Evolutionary conservation across 1,140 invertebrate genomes (phyloP).

Genomic region (Drosophila busckii): DNA sequence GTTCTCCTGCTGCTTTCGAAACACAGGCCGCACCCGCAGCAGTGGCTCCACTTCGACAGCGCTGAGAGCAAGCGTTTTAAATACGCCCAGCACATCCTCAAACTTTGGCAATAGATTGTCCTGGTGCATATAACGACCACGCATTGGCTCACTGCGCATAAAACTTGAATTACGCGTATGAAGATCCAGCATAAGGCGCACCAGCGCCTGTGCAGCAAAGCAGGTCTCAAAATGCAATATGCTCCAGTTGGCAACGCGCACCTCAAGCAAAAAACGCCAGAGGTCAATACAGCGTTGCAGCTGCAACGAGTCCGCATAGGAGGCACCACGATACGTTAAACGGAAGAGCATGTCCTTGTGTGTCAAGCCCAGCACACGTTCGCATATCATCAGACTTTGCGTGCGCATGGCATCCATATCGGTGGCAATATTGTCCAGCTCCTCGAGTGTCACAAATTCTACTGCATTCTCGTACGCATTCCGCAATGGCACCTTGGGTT

Average conservation of each 20-base stretch:
- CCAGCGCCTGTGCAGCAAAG: conserved; percentile 88
- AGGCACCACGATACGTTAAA: conserved; percentile 85
- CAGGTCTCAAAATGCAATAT: conserved; percentile 87
- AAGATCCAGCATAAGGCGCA: conserved; percentile 88
- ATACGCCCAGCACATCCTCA: conserved; percentile 86
- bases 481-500: conserved; percentile 81
- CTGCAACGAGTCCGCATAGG: conserved; percentile 90
- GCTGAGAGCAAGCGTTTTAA: conserved; percentile 76
- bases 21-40: conserved; percentile 85
- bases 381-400: conserved; percentile 90
- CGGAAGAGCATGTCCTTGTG: conserved; percentile 94
- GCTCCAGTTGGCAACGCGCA: conserved; percentile 88
- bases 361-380: conserved; percentile 87
- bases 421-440: conserved; percentile 85
- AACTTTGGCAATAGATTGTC: conserved; percentile 81
- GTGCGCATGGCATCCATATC: conserved; percentile 90
- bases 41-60: conserved; percentile 82
- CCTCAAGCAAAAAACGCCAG: conserved; percentile 89
- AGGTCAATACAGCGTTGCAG: conserved; percentile 92
- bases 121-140: conserved; percentile 49
- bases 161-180: conserved; percentile 83
- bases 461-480: conserved; percentile 83
- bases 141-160: conserved; percentile 50
- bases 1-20: conserved; percentile 88
- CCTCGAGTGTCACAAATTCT: conserved; percentile 86